Evolutionary conservation across 1,140 invertebrate species (phyloP), one percentile per base, ranked within the genome.

Genomic region (Monochamus saltuarius): DNA sequence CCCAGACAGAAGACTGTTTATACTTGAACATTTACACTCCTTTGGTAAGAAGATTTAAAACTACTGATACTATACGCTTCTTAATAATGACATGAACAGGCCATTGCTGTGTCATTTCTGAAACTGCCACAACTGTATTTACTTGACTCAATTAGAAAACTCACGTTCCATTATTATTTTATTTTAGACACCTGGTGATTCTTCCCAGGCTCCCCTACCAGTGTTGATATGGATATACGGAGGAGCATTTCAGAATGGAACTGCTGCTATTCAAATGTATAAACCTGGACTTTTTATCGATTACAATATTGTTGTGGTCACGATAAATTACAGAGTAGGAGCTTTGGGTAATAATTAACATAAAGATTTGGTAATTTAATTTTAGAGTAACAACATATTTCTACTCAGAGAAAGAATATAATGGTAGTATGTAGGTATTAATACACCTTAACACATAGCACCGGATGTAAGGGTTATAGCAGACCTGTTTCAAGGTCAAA

Each of bases 321-420:
- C 80, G 16, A 72, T 83, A n/a, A 84, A 85, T 68, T 85, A 85
- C 62, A 69, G 83, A 49, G 45, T 82, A 4, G 76, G 75, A 14
- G 56, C 74, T 14, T 70, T 82, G 8, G 81, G 81, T 81, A 29
- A 29, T 6, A 3, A 29, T 3, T 29, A 29, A 29, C 22, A 29
- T 29, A n/a, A n/a, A 2, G 22, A 29, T 29, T 2, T 29, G 2
- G 22, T 29, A 6, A 6, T 29, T 29, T n/a, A n/a, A n/a, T n/a
- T n/a, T n/a, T n/a, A n/a, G n/a, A n/a, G n/a, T n/a, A n/a, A n/a
- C n/a, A n/a, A n/a, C n/a, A n/a, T n/a, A n/a, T n/a, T n/a, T n/a
- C n/a, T n/a, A n/a, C n/a, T n/a, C n/a, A n/a, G n/a, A n/a, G n/a
- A n/a, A n/a, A n/a, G n/a, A n/a, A n/a, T n/a, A n/a, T n/a, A n/a